Evolutionary conservation across 2,888 invertebrate species (phyloP).

Genomic region (Chrysomela aeneicollis): DNA sequence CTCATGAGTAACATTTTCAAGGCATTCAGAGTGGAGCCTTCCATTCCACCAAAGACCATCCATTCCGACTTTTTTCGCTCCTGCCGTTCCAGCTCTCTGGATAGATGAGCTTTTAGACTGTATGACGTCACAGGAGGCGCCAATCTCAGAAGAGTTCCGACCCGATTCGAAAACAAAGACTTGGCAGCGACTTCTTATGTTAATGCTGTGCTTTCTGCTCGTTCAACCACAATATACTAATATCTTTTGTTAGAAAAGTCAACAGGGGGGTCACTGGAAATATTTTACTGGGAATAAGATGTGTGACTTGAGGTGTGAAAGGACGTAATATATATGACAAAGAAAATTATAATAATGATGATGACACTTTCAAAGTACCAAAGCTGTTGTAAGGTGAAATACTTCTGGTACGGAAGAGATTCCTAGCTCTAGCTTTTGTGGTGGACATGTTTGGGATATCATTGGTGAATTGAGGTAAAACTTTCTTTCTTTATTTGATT

Average conservation of each 20-base stretch:
- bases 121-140: slow-evolving; percentile 46
- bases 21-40: not conserved
- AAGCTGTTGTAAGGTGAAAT: too few relatives aligned
- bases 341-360: too few relatives aligned
- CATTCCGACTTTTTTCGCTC: not conserved
- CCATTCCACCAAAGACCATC: not conserved
- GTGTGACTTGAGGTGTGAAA: too few relatives aligned
- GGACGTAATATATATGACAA: too few relatives aligned
- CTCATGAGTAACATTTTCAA: not conserved
- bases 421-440: too few relatives aligned
- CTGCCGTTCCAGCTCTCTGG: not conserved
- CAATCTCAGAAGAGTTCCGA: slow-evolving; percentile 39
- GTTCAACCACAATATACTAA: slow-evolving; percentile 37
- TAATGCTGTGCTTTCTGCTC: slow-evolving; percentile 38
- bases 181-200: slow-evolving; percentile 40
- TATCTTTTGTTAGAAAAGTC: slow-evolving; percentile 13
- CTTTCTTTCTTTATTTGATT: too few relatives aligned
- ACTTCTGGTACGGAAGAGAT: too few relatives aligned
- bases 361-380: too few relatives aligned
- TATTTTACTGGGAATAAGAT: too few relatives aligned
- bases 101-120: slow-evolving; percentile 33
- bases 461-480: too few relatives aligned
- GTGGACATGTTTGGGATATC: too few relatives aligned
- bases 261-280: not conserved
- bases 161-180: slow-evolving; percentile 47